A percentile compares a stretch with the other conserved stretches of the same genome.
Evolutionary conservation across 2,113 vertebrate species (phyloP).

Genomic region (Cricetomys ansorgei): DNA sequence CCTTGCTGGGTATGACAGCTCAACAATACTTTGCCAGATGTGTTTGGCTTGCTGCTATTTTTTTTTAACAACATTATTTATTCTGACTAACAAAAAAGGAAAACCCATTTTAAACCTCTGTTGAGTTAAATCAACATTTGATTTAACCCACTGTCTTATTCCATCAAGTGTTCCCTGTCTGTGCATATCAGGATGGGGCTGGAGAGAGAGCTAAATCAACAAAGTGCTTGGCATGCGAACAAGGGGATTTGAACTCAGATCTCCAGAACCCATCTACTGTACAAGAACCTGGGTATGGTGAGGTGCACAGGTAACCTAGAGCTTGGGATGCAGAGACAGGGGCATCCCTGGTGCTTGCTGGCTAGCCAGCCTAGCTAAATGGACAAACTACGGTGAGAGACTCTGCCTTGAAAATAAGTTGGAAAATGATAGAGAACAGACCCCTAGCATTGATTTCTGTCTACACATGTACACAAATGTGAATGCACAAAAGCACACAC

Average conservation of each 20-base stretch:
- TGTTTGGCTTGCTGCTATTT: not conserved
- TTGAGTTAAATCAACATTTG: conserved; percentile 24
- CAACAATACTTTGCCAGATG: not conserved
- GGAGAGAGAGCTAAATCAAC: not conserved
- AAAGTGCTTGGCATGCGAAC: not conserved
- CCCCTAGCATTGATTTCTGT: not conserved
- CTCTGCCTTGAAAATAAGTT: not conserved
- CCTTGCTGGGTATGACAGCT: not conserved
- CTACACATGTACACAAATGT: not conserved
- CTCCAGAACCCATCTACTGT: not conserved
- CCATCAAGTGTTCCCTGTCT: not conserved
- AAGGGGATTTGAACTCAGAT: not conserved
- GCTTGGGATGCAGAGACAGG: not conserved
- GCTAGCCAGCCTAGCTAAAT: not conserved
- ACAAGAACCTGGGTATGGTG: not conserved
- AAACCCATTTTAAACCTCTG: not conserved
- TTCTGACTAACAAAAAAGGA: not conserved
- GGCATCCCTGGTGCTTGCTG: not conserved
- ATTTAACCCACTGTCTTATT: not conserved
- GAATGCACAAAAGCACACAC: not conserved
- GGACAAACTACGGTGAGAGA: not conserved
- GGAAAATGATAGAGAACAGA: not conserved
- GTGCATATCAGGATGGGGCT: not conserved
- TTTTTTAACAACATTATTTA: not conserved
- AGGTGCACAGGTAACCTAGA: not conserved